Evolutionary conservation across 1,140 invertebrate genomes (phyloP).

Genomic region (Tetramorium simillimum): DNA sequence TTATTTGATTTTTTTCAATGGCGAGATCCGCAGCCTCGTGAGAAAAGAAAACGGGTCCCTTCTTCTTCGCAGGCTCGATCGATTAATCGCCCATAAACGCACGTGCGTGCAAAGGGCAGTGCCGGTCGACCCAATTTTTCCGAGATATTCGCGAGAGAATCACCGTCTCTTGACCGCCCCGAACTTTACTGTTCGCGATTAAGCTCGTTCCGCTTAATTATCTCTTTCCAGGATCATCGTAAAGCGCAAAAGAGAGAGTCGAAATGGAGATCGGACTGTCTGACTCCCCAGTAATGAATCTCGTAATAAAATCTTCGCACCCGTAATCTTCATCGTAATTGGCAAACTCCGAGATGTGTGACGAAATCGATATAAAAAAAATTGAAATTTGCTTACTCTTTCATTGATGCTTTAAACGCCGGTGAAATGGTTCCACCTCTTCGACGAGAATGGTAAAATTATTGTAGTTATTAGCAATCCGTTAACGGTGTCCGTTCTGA

Average conservation of each 20-base stretch:
- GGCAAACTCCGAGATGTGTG: not conserved
- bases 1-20: constrained; percentile 19
- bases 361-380: not conserved
- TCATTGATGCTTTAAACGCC: not conserved
- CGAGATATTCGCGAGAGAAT: not conserved
- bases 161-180: not conserved
- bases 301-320: constrained; percentile 7
- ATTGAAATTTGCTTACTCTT: not conserved
- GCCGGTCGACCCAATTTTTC: constrained; percentile 31
- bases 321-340: not conserved
- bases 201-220: constrained; percentile 61
- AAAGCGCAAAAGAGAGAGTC: not conserved
- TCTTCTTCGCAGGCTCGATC: not conserved
- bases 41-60: not conserved
- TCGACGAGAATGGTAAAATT: not conserved
- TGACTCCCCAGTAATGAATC: not conserved
- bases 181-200: constrained; percentile 32
- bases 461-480: not conserved
- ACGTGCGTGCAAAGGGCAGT: not conserved
- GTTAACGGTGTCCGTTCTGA: not conserved
- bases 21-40: not conserved
- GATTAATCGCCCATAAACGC: constrained; percentile 53
- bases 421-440: not conserved
- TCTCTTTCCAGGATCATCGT: constrained; percentile 4
- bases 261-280: not conserved